Evolutionary conservation across 2,888 invertebrate genomes (phyloP), one percentile per base, ranked within the genome.

Genomic region (Zhuqinia jingwanae): DNA sequence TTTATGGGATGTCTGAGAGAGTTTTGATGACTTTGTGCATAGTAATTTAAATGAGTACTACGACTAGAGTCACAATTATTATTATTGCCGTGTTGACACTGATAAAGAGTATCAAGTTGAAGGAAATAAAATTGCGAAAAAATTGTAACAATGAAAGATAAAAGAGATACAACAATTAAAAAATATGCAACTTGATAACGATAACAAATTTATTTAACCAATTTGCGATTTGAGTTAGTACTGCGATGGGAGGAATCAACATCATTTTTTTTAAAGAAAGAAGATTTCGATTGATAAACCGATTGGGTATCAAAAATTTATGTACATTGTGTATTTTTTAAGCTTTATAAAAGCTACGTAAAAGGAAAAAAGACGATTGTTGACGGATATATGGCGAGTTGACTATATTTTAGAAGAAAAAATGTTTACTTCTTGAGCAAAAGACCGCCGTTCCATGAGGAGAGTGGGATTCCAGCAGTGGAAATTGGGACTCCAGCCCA

Each of bases 391-490:
- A n/a, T n/a, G n/a, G n/a, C n/a, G n/a, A n/a, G n/a, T n/a, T n/a
- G n/a, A n/a, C n/a, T n/a, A 50, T 50, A 13, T 50, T 50, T 5
- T 50, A 15, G 2, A 11, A 17, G 5, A 20, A 17, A n/a, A 60
- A 17, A 2, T 15, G 6, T 60, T 77, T 77, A 76, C 76, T 77
- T 77, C 42, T 77, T 77, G 36, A 77, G 77, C 15, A 77, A 36
- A 11, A 77, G 11, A 25, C 70, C 5, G 25, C n/a, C 27, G 60
- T 60, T 15, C 27, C 6, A n/a, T 50, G 0, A 5, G 63, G 27
- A 11, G 15, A 63, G 3, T 47, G 73, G 73, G 27, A 75, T 50
- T 75, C 73, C 73, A 27, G 50, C 53, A n/a, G n/a, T n/a, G n/a
- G n/a, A n/a, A n/a, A n/a, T n/a, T n/a, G n/a, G n/a, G n/a, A n/a